Conservation (phyloP, 2,888 invertebrate species). For the Ophion ellenae region DNA sequence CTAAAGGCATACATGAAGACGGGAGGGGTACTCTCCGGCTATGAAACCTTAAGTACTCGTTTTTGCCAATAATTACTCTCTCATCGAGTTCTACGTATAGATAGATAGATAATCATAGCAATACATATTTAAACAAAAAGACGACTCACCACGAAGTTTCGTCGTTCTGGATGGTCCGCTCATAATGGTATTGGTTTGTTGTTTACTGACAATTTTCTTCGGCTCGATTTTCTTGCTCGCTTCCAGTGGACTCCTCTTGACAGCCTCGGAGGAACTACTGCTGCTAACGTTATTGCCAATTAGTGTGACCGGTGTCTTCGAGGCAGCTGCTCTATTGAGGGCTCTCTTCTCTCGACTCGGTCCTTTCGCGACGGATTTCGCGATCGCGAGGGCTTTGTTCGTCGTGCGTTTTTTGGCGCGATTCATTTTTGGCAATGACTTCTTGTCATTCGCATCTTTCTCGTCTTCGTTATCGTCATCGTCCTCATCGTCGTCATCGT, state of each 20-base stretch:
- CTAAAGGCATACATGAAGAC: not conserved
- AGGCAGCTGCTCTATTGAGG: slow-evolving; percentile 76
- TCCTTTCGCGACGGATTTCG: slow-evolving; percentile 79
- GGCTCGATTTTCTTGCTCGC: slow-evolving; percentile 75
- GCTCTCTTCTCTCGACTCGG: slow-evolving; percentile 81
- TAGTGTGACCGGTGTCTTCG: slow-evolving; percentile 49
- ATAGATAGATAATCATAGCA: not conserved
- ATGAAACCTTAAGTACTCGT: not conserved
- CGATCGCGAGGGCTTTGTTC: slow-evolving; percentile 78
- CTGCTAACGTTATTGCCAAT: slow-evolving; percentile 66
- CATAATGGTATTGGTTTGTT: slow-evolving; percentile 71
- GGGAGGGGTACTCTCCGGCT: not conserved
- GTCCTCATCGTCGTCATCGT: slow-evolving; percentile 57
- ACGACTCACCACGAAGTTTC: slow-evolving; percentile 77
- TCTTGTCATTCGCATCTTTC: slow-evolving; percentile 67
- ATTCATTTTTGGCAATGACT: slow-evolving; percentile 72
- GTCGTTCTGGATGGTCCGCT: slow-evolving; percentile 76
- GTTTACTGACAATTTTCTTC: slow-evolving; percentile 73
- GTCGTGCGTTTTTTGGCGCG: slow-evolving; percentile 71
- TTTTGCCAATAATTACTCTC: not conserved
- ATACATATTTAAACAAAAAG: not conserved
- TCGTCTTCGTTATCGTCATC: slow-evolving; percentile 59
- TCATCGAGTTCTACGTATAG: not conserved
- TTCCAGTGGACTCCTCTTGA: slow-evolving; percentile 61
- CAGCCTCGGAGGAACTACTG: slow-evolving; percentile 62